Evolutionary conservation across 2,113 vertebrate genomes (phyloP).

Genomic region (Ciconia maguari): DNA sequence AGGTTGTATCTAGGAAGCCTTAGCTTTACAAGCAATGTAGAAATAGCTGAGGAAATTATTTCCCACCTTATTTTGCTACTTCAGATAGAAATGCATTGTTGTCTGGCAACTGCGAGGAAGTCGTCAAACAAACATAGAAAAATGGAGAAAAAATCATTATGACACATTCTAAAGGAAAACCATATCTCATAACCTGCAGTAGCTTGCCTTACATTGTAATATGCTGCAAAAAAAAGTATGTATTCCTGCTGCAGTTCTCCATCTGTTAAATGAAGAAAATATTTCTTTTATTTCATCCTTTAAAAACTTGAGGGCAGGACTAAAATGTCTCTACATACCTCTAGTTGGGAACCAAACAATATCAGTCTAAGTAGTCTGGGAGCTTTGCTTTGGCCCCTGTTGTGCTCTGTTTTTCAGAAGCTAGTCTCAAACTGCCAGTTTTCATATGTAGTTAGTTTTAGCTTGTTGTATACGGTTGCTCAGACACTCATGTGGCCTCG

Average conservation of each 20-base stretch:
- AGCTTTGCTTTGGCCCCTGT: background rate
- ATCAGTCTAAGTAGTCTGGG: background rate
- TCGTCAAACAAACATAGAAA: background rate
- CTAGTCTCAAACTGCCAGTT: background rate
- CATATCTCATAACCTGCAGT: background rate
- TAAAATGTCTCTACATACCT: background rate
- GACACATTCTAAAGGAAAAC: background rate
- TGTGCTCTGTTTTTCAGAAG: background rate
- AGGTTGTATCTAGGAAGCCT: constrained; percentile 26
- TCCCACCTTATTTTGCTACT: constrained; percentile 30
- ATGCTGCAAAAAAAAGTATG: accelerated
- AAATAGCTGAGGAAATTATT: constrained; percentile 26
- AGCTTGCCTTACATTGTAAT: background rate
- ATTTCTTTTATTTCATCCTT: background rate
- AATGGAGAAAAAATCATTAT: background rate
- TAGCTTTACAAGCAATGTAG: background rate
- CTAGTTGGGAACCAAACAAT: background rate
- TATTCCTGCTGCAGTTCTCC: background rate
- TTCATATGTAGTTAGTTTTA: background rate
- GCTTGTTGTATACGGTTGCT: background rate
- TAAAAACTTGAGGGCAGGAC: background rate
- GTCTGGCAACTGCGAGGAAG: background rate
- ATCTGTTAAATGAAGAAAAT: background rate
- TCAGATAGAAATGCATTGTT: background rate
- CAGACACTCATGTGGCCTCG: background rate